Percentiles rank a stretch among this genome's conserved stretches.
These are phyloP conservation scores for Pomatorhinus ruficollis DNA, from an alignment of 2,113 vertebrate species.

Conservation along the genomic window DNA sequence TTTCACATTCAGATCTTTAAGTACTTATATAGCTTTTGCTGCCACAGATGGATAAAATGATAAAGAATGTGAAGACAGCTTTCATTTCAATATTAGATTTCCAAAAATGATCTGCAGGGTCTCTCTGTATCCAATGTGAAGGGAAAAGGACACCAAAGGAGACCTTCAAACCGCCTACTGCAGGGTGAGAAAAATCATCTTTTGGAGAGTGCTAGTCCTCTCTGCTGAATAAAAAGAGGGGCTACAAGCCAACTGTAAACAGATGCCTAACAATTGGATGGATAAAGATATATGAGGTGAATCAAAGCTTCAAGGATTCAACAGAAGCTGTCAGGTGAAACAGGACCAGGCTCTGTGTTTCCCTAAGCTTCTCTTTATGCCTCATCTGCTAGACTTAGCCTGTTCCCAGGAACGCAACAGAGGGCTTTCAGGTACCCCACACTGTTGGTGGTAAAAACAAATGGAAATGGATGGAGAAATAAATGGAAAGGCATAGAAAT, in stretches of 20 bases:
- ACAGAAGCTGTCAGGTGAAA: background rate
- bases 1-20: slow-evolving; percentile 19
- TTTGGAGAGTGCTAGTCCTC: background rate
- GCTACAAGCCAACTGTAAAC: background rate
- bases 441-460: background rate
- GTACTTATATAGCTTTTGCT: background rate
- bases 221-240: background rate
- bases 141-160: background rate
- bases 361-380: background rate
- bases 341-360: background rate
- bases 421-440: background rate
- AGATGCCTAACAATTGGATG: background rate
- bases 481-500: slow-evolving; percentile 6
- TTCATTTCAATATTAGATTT: background rate
- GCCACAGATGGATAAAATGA: background rate
- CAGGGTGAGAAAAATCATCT: background rate
- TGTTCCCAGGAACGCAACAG: background rate
- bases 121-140: background rate
- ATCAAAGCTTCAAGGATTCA: background rate
- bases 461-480: background rate
- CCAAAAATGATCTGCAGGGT: background rate
- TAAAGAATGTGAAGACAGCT: background rate
- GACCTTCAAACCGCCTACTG: background rate
- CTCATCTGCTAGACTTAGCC: background rate
- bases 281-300: background rate